Evolutionary conservation across 2,888 invertebrate genomes (phyloP).

Genomic region (Synanthedon andrenaeformis): DNA sequence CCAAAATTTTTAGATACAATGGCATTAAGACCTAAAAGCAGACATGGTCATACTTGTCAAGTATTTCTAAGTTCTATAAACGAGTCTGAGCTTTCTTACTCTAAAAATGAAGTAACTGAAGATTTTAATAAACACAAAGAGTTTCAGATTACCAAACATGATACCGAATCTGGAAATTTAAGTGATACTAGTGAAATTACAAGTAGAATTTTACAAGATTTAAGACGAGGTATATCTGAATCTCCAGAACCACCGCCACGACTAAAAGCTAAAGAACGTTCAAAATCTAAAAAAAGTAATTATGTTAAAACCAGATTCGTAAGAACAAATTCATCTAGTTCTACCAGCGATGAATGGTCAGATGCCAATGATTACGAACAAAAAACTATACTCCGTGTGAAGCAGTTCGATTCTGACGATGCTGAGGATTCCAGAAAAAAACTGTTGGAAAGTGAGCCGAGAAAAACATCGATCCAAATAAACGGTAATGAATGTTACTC

Average conservation of each 20-base stretch:
- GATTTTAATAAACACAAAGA: conserved; percentile 10
- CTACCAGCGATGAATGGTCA: conserved; percentile 66
- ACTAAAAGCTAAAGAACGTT: conserved; percentile 43
- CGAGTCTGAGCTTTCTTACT: conserved; percentile 27
- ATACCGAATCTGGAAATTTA: conserved; percentile 42
- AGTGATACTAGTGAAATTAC: conserved; percentile 61
- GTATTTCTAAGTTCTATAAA: conserved; percentile 66
- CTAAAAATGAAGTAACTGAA: conserved; percentile 4
- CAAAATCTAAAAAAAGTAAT: conserved; percentile 56
- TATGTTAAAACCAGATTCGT: conserved; percentile 65
- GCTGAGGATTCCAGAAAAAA: conserved; percentile 33
- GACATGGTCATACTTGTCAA: conserved; percentile 73
- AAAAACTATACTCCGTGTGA: conserved; percentile 52
- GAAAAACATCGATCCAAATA: conserved; percentile 80
- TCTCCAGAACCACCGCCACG: conserved; percentile 65
- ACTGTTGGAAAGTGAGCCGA: conserved; percentile 46
- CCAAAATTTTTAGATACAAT: conserved; percentile 85
- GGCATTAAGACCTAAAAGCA: conserved; percentile 78
- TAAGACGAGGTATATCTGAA: conserved; percentile 52
- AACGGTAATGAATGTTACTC: conserved; percentile 81
- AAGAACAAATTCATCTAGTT: conserved; percentile 55
- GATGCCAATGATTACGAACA: conserved; percentile 61
- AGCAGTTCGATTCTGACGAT: conserved; percentile 65
- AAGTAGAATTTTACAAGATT: conserved; percentile 43
- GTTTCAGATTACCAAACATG: conserved; percentile 16